phyloP scores from a whole-genome alignment of 2,888 invertebrate genomes.

The Camptogramma bilineatum region DNA sequence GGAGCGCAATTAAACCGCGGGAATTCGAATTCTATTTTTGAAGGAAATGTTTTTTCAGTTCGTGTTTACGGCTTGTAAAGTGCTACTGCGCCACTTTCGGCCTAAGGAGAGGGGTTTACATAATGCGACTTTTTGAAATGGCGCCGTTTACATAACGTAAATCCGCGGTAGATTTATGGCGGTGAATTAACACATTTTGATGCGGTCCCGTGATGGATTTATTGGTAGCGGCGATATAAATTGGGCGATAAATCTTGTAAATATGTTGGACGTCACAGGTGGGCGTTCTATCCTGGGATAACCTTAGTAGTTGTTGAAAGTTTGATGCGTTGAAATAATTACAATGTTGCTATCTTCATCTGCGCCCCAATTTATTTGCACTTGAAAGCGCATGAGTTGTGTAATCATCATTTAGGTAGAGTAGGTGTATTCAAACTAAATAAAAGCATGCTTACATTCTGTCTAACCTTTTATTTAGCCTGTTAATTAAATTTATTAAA shows the following conservation, averaged over 20 bases:
- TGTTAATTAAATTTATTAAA: no score
- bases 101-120: constrained; percentile 18
- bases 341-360: constrained; percentile 33
- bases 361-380: constrained; percentile 21
- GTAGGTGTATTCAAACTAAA: background rate
- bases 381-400: constrained; percentile 5
- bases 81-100: constrained; percentile 60
- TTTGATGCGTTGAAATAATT: constrained; percentile 46
- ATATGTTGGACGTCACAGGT: constrained; percentile 57
- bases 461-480: no score
- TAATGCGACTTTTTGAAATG: constrained; percentile 49
- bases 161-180: constrained; percentile 72
- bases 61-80: constrained; percentile 65
- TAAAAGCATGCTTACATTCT: background rate
- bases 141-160: constrained; percentile 73
- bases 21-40: constrained; percentile 84
- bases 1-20: constrained; percentile 81
- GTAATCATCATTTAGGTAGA: constrained; percentile 1
- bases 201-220: constrained; percentile 76
- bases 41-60: constrained; percentile 83
- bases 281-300: constrained; percentile 57
- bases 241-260: constrained; percentile 63
- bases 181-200: constrained; percentile 73
- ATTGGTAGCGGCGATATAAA: constrained; percentile 70
- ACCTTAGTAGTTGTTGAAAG: constrained; percentile 51